Base-by-base conservation (phyloP, 1,140 invertebrate species). In the Panulirus ornatus region DNA sequence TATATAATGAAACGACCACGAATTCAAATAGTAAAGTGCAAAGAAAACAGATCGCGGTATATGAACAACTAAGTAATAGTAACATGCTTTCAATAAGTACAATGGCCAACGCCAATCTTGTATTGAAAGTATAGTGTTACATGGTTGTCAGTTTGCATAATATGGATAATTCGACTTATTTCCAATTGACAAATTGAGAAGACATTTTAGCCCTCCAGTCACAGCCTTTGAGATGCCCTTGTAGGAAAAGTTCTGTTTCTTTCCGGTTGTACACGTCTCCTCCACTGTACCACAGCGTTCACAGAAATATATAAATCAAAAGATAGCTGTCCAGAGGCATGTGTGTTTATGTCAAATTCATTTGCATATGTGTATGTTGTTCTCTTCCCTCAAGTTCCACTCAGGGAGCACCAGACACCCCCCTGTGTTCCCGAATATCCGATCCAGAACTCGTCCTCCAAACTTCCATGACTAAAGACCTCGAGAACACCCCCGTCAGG, bases 241-340 rank as follows among this genome's bases (percentile, higher is more conserved):
- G 58, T 58, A 81, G 58, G 38, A 79, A 79, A 81, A 81, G 51
- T 66, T 5, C 16, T 66, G 58, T 66, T 16, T 66, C 30, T 66
- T 14, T 47, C 58, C 58, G 30, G n/a, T 27, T 22, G 30, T 66
- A 22, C 22, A 66, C 22, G 19, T 36, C 44, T 8, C 22, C 34
- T 63, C 30, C 44, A 16, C 58, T 36, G 14, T 63, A 22, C 58
- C 79, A 9, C 14, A 54, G 19, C 30, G 27, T 40, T 54, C 36
- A 36, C 19, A 63, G 51, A 54, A 78, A 63, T 63, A 63, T 76
- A 86, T 63, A 30, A 86, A 86, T 86, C 84, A 86, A 86, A 86
- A 86, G 27, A 78, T 40, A 86, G 84, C 71, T 86, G 84, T 86
- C 84, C 84, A 86, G 36, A 76, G 71, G 73, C 73, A 58, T 14